Evolutionary conservation across 2,888 invertebrate genomes (phyloP).

Genomic region (Acheta domesticus): DNA sequence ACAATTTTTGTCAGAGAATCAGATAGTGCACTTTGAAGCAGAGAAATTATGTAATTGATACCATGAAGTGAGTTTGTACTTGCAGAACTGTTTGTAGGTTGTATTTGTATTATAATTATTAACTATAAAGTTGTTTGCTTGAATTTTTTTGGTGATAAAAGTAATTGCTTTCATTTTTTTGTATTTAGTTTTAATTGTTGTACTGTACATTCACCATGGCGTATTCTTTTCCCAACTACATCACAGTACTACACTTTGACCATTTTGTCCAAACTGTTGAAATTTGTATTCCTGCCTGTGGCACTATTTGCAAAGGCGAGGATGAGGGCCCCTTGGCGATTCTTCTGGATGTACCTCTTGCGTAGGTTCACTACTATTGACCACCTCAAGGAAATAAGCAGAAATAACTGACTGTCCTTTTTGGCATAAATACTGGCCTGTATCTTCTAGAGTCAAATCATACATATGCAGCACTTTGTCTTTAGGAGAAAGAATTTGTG

Average conservation of each 20-base stretch:
- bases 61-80: background rate
- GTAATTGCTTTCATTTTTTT: background rate
- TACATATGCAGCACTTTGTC: conserved; percentile 54
- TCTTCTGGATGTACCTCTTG: conserved; percentile 39
- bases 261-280: conserved; percentile 61
- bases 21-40: background rate
- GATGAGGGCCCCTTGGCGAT: conserved; percentile 36
- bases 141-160: background rate
- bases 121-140: background rate
- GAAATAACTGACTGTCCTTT: conserved; percentile 49
- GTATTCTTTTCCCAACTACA: conserved; percentile 54
- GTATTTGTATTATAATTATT: background rate
- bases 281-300: conserved; percentile 48
- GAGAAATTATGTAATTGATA: background rate
- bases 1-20: background rate
- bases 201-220: conserved; percentile 61
- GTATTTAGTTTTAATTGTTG: conserved; percentile 26
- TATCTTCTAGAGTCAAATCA: conserved; percentile 49
- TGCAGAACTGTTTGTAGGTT: background rate
- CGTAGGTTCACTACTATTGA: conserved; percentile 48
- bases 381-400: conserved; percentile 55
- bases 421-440: conserved; percentile 58
- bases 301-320: conserved; percentile 41
- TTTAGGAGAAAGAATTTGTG: conserved; percentile 47
- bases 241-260: conserved; percentile 64